phyloP scores from a whole-genome alignment of 2,113 vertebrate species.

The Spheniscus mendiculus region DNA sequence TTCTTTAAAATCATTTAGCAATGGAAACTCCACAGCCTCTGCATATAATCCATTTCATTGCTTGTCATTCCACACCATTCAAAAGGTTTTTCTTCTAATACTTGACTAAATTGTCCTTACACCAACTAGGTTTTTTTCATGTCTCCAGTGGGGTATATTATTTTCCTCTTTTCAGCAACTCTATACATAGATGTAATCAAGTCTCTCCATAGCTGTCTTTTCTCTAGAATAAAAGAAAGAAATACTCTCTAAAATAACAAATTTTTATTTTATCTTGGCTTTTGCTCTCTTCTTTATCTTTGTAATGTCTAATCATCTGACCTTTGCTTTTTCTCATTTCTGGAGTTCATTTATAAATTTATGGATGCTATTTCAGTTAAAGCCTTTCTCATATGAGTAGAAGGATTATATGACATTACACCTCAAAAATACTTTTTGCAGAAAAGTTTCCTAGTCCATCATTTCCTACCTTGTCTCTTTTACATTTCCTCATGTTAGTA shows the following conservation, averaged over 20 bases:
- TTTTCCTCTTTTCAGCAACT: not conserved
- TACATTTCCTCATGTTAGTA: not conserved
- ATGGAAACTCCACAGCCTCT: not conserved
- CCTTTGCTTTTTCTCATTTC: not conserved
- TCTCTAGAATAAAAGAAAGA: not conserved
- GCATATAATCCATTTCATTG: constrained; percentile 34
- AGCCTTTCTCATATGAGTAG: not conserved
- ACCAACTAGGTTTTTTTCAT: not conserved
- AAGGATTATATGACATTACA: not conserved
- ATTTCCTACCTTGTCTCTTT: not conserved
- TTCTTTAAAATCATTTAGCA: constrained; percentile 50
- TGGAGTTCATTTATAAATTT: not conserved
- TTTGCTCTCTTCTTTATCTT: not conserved
- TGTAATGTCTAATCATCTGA: not conserved
- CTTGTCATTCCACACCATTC: not conserved
- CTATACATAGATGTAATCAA: not conserved
- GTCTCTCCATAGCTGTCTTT: not conserved
- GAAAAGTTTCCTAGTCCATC: not conserved
- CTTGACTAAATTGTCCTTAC: not conserved
- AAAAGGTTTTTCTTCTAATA: constrained; percentile 13
- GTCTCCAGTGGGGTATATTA: not conserved
- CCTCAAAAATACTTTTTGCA: not conserved
- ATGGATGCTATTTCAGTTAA: not conserved
- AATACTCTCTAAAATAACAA: not conserved
- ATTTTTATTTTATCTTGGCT: not conserved